Conservation (phyloP, 2,888 invertebrate species). For the Choristoneura rosaceana region DNA sequence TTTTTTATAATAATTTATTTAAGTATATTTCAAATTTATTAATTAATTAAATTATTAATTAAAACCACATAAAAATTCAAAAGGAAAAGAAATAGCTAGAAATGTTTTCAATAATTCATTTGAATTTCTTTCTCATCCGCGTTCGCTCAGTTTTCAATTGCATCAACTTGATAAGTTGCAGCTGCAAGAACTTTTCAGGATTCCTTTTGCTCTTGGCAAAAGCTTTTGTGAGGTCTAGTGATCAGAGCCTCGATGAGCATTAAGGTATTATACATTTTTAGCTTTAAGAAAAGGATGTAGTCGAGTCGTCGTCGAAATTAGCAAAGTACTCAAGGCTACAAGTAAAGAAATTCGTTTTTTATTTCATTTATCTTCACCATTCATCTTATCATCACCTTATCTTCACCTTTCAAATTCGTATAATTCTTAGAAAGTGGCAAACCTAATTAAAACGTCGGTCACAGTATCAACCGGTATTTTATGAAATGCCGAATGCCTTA, state of each 20-base stretch:
- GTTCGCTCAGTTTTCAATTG: conserved; percentile 23
- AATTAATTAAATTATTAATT: too few relatives aligned
- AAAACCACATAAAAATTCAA: neutral
- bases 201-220: conserved; percentile 2
- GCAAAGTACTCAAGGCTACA: neutral
- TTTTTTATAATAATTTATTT: too few relatives aligned
- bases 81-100: neutral
- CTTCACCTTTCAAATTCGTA: neutral
- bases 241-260: neutral
- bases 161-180: conserved; percentile 22
- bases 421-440: conserved; percentile 20
- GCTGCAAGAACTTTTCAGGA: conserved; percentile 25
- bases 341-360: too few relatives aligned
- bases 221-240: neutral
- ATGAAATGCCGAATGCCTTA: conserved; percentile 18
- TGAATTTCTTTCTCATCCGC: conserved; percentile 17
- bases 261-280: neutral
- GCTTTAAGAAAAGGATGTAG: neutral
- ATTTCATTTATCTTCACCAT: too few relatives aligned
- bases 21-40: too few relatives aligned
- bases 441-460: conserved; percentile 22
- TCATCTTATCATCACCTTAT: too few relatives aligned
- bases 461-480: conserved; percentile 27
- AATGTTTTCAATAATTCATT: conserved; percentile 19
- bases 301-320: neutral